Conservation (phyloP, 53 echinoderm and acorn worm species). For the Paracentrotus lividus region DNA sequence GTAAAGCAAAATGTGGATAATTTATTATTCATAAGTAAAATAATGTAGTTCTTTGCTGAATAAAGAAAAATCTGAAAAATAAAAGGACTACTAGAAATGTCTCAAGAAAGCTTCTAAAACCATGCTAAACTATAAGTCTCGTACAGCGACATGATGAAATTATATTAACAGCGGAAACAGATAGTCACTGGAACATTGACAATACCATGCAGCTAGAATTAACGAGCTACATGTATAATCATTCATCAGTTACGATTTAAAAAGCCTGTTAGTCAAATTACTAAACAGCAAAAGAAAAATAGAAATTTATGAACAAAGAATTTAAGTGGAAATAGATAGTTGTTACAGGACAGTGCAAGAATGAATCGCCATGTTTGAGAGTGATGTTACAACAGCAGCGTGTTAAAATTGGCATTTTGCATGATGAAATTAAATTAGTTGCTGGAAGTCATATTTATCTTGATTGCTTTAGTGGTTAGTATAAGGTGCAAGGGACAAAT, state of each 20-base stretch:
- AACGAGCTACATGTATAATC: not conserved
- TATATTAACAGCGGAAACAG: not conserved
- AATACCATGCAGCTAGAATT: not conserved
- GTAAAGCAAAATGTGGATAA: not conserved
- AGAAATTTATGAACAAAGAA: not conserved
- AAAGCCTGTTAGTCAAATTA: not conserved
- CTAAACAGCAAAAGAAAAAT: not conserved
- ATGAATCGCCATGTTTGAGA: not conserved
- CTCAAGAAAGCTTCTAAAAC: not conserved
- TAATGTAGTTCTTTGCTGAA: not conserved
- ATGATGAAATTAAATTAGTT: constrained; percentile 3
- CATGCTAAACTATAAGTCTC: not conserved
- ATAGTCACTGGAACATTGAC: not conserved
- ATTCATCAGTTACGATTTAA: not conserved
- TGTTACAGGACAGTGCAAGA: not conserved
- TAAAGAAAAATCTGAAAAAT: not conserved
- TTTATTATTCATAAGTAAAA: no score
- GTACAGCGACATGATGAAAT: not conserved
- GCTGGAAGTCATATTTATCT: not conserved
- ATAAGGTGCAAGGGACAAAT: not conserved
- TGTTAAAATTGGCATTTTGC: constrained; percentile 1
- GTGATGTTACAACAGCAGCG: constrained; percentile 26
- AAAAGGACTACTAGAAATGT: not conserved
- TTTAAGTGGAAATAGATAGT: not conserved
- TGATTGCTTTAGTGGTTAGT: constrained; percentile 7